These are phyloP conservation scores for human (Homo sapiens) DNA, from an alignment of 2,113 vertebrate species.

Conservation along the genomic window GRCh38 chr7:95831001-95831500, in stretches of 20 bases:
- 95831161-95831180: not conserved
- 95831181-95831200: not conserved
- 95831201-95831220: not conserved
- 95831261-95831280: not conserved
- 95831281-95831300: not conserved
- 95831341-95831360: not conserved
- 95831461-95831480: too few relatives aligned
- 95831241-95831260: not conserved
- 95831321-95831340: not conserved
- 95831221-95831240: not conserved
- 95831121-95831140: not conserved
- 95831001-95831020: not conserved
- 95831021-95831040: not conserved
- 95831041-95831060: not conserved
- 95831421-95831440: too few relatives aligned
- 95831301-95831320: not conserved
- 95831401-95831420: too few relatives aligned
- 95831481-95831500: not conserved
- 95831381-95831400: too few relatives aligned
- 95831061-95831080: not conserved
- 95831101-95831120: not conserved
- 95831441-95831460: too few relatives aligned
- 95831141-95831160: slow-evolving; percentile 32
- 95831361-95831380: not conserved
- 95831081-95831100: not conserved